A percentile compares a stretch with the other conserved stretches of the same genome.
phyloP scores from a whole-genome alignment of 64 coral and sea anemone genomes.

The Montipora cactus region DNA sequence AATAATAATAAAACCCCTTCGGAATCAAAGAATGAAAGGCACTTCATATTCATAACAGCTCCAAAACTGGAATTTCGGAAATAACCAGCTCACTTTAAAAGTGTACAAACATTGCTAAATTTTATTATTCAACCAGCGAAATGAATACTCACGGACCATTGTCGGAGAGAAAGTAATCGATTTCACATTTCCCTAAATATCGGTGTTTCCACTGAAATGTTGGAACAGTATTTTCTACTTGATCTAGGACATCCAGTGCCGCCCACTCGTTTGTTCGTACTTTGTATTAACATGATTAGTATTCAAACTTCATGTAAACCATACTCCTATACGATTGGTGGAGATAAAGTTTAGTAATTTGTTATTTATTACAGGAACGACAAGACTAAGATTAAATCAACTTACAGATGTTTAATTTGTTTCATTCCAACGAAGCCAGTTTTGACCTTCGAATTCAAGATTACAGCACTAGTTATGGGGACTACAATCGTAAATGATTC shows the following conservation, averaged over 20 bases:
- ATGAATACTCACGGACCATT: too few relatives aligned
- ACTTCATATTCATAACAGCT: too few relatives aligned
- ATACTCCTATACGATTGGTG: constrained; percentile 4
- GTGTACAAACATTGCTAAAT: too few relatives aligned
- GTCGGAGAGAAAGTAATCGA: too few relatives aligned
- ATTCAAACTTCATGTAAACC: constrained; percentile 25
- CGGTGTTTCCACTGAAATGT: too few relatives aligned
- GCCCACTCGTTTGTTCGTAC: constrained; percentile 9
- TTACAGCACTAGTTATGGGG: not conserved
- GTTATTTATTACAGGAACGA: constrained; percentile 30
- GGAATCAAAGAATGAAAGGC: too few relatives aligned
- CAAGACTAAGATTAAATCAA: constrained; percentile 19
- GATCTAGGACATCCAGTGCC: too few relatives aligned
- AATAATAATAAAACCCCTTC: too few relatives aligned
- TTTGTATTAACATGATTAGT: constrained; percentile 29
- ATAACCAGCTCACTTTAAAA: too few relatives aligned
- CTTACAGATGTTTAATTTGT: constrained; percentile 24
- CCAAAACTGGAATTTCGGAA: too few relatives aligned
- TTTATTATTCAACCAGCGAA: too few relatives aligned
- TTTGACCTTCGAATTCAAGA: constrained; percentile 1
- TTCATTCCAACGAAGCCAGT: constrained; percentile 26
- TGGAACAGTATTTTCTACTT: not conserved
- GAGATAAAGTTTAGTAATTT: not conserved
- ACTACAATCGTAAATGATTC: not conserved
- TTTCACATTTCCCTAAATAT: too few relatives aligned